These are phyloP conservation scores for Onthophagus sagittarius DNA, from an alignment of 2,888 invertebrate species.

Conservation along the genomic window DNA sequence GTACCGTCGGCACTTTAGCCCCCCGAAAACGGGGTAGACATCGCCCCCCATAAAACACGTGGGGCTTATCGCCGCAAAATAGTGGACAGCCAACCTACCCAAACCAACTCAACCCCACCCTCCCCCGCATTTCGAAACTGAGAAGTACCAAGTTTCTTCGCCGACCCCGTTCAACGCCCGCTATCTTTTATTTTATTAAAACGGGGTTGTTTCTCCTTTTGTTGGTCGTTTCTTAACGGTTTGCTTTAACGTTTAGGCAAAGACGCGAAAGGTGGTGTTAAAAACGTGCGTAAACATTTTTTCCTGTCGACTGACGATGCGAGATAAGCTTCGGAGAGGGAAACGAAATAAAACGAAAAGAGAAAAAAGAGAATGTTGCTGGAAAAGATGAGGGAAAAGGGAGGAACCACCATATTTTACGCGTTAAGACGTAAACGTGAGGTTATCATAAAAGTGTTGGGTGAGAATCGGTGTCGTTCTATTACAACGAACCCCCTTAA, in stretches of 20 bases:
- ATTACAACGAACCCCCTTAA: background rate
- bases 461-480: background rate
- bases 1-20: background rate
- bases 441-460: background rate
- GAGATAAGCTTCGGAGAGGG: background rate
- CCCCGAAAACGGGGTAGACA: constrained; percentile 8
- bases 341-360: background rate
- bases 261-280: background rate
- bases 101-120: background rate
- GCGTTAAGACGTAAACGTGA: background rate
- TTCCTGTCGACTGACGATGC: background rate
- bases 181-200: constrained; percentile 16
- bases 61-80: constrained; percentile 15
- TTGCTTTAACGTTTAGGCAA: background rate
- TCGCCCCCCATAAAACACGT: constrained; percentile 15
- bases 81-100: constrained; percentile 5
- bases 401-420: background rate
- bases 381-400: background rate
- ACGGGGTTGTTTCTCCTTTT: background rate
- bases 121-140: background rate
- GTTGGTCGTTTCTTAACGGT: constrained; percentile 5
- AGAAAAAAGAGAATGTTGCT: background rate
- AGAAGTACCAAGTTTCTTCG: background rate
- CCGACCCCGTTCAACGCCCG: background rate
- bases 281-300: background rate